Conservation (phyloP, 1,140 invertebrate species). For the Eufriesea mexicana region DNA sequence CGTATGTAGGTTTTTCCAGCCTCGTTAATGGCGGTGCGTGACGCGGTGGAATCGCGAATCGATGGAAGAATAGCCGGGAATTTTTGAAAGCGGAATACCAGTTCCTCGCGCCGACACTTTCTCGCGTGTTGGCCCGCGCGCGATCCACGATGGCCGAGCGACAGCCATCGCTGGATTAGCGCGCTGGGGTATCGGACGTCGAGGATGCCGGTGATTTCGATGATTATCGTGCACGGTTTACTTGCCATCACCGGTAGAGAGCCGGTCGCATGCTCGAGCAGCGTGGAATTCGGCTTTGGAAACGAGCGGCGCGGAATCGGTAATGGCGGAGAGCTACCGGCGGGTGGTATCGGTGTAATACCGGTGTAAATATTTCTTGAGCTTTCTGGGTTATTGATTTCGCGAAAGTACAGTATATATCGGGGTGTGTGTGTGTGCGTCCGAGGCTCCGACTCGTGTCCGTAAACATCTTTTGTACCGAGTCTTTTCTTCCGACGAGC, state of each 20-base stretch:
- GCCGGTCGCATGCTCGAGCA: not conserved
- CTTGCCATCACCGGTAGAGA: not conserved
- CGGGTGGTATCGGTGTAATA: not conserved
- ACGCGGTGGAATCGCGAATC: constrained; percentile 24
- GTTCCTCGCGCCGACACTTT: not conserved
- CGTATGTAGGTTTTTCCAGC: not conserved
- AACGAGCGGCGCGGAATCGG: not conserved
- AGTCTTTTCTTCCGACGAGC: not conserved
- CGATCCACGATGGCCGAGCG: too few relatives aligned
- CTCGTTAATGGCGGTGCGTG: constrained; percentile 26
- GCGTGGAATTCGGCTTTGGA: not conserved
- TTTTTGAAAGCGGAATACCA: constrained; percentile 3
- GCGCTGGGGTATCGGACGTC: not conserved
- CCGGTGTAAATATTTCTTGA: not conserved
- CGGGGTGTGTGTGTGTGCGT: not conserved
- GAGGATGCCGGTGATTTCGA: constrained; percentile 2
- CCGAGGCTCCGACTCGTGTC: not conserved
- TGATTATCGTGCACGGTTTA: constrained; percentile 3
- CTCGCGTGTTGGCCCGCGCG: not conserved
- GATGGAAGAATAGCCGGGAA: constrained; percentile 9
- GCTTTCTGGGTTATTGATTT: constrained; percentile 6
- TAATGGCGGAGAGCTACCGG: not conserved
- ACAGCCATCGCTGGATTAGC: not conserved
- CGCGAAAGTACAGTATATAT: too few relatives aligned
- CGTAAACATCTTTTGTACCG: not conserved